A percentile compares a stretch with the other conserved stretches of the same genome.
These are phyloP conservation scores for Halictus rubicundus DNA, from an alignment of 1,140 invertebrate species.

Conservation along the genomic window DNA sequence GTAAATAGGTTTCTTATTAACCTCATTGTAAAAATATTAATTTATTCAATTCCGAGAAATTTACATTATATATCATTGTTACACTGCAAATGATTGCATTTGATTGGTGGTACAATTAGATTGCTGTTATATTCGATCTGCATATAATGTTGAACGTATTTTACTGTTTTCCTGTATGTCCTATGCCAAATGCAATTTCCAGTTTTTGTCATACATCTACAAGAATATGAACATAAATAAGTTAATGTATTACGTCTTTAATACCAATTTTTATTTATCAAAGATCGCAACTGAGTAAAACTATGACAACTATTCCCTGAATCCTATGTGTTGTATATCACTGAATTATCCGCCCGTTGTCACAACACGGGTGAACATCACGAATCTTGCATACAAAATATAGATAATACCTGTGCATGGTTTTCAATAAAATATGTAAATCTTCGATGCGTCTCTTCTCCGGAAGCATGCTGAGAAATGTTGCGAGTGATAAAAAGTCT, in stretches of 20 bases:
- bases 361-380: constrained; percentile 14
- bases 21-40: constrained; percentile 78
- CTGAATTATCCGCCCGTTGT: constrained; percentile 45
- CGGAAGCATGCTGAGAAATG: constrained; percentile 76
- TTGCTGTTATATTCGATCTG: constrained; percentile 77
- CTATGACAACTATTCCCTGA: constrained; percentile 43
- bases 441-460: constrained; percentile 74
- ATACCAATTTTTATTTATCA: constrained; percentile 69
- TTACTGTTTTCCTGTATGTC: constrained; percentile 77
- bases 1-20: constrained; percentile 79
- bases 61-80: constrained; percentile 72
- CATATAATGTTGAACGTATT: constrained; percentile 78
- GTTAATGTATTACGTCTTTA: constrained; percentile 69
- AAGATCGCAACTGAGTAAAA: constrained; percentile 55
- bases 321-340: constrained; percentile 46
- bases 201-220: constrained; percentile 76
- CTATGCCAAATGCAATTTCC: constrained; percentile 78
- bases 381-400: constrained; percentile 11
- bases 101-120: constrained; percentile 75
- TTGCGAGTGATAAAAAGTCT: constrained; percentile 75
- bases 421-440: constrained; percentile 75
- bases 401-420: constrained; percentile 74
- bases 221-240: constrained; percentile 63
- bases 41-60: constrained; percentile 75
- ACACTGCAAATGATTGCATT: constrained; percentile 73